Evolutionary conservation across 64 coral and sea anemone species (phyloP).

Genomic region (Porites lutea): DNA sequence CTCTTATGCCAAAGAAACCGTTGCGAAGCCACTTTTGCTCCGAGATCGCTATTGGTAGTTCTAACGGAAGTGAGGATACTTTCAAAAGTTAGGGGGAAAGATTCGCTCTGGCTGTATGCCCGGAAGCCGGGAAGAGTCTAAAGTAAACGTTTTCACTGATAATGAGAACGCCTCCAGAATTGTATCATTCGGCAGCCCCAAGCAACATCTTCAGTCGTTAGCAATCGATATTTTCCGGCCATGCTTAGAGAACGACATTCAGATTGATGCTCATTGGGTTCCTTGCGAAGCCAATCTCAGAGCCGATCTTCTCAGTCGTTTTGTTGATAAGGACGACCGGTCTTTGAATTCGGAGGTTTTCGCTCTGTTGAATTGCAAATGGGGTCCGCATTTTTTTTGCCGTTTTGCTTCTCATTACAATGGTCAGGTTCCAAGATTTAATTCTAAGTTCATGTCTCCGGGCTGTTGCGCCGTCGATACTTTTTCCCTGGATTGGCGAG

Average conservation of each 20-base stretch:
- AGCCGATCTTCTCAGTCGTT: slow-evolving; percentile 44
- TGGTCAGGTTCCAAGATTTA: slow-evolving; percentile 42
- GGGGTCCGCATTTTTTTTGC: slow-evolving; percentile 59
- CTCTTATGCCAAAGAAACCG: too few relatives aligned
- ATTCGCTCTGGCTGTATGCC: too few relatives aligned
- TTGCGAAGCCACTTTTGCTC: too few relatives aligned
- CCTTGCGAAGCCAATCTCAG: slow-evolving; percentile 11
- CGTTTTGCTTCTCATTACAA: slow-evolving; percentile 71
- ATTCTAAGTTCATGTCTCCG: slow-evolving; percentile 54
- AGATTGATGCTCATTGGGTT: slow-evolving; percentile 21
- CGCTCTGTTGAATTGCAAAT: background rate
- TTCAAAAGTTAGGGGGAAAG: too few relatives aligned
- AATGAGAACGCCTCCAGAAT: background rate
- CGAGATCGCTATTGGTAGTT: too few relatives aligned
- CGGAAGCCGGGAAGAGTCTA: too few relatives aligned
- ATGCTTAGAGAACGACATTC: background rate
- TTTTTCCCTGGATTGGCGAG: slow-evolving; percentile 60
- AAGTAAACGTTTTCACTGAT: background rate
- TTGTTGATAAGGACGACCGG: slow-evolving; percentile 40
- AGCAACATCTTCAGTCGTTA: slow-evolving; percentile 11
- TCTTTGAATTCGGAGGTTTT: slow-evolving; percentile 33
- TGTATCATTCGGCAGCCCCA: slow-evolving; percentile 1
- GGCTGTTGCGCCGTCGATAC: slow-evolving; percentile 45
- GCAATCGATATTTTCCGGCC: slow-evolving; percentile 9
- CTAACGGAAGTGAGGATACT: too few relatives aligned